These are phyloP conservation scores for Monomorium pharaonis DNA, from an alignment of 1,140 invertebrate species.

Conservation along the genomic window DNA sequence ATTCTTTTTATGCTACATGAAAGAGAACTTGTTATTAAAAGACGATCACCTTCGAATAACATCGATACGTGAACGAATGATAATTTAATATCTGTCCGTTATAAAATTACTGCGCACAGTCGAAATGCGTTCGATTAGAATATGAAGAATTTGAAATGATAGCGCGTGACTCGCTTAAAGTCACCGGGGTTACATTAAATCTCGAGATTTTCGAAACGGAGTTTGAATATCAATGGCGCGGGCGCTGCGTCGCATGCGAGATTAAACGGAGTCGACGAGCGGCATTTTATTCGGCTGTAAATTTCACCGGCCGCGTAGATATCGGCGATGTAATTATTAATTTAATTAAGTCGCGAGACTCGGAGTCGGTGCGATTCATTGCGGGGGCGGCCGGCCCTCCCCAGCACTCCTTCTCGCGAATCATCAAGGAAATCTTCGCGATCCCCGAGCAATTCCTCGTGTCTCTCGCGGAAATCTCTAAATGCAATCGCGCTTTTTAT, in stretches of 20 bases:
- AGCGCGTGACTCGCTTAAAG: conserved; percentile 24
- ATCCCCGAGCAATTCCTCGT: conserved; percentile 1
- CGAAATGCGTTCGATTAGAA: conserved; percentile 19
- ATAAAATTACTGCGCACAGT: conserved; percentile 10
- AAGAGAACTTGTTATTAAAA: background rate
- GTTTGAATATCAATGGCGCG: conserved; percentile 40
- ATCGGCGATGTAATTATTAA: conserved; percentile 48
- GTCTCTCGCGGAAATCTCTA: conserved; percentile 15
- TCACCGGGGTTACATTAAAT: conserved; percentile 23
- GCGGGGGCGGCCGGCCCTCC: too few relatives aligned
- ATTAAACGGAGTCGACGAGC: conserved; percentile 34
- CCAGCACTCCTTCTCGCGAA: background rate
- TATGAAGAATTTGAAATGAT: conserved; percentile 5
- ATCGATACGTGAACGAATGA: background rate
- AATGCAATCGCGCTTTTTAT: conserved; percentile 41
- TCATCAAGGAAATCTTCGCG: conserved; percentile 22
- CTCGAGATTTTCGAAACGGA: conserved; percentile 39
- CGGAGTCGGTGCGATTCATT: background rate
- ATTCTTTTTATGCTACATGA: too few relatives aligned
- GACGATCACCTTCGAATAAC: background rate
- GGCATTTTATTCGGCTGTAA: conserved; percentile 50
- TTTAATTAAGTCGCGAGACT: conserved; percentile 27
- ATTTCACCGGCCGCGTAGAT: conserved; percentile 13
- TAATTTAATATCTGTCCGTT: conserved; percentile 1
- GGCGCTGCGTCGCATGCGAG: background rate